phyloP scores from a whole-genome alignment of 2,113 vertebrate genomes.

The Colius striatus region DNA sequence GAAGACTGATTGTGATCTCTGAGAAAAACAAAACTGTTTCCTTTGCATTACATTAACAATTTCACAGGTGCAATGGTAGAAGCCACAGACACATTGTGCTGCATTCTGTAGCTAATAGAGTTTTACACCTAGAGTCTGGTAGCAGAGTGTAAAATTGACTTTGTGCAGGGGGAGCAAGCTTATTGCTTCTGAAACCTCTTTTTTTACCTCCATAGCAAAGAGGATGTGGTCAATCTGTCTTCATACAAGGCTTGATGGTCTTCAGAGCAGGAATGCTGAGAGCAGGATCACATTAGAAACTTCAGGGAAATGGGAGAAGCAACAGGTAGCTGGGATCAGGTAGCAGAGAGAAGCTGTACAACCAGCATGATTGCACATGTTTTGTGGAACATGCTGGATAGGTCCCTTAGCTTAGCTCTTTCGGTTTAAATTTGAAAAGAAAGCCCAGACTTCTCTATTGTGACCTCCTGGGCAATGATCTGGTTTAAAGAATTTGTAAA shows the following conservation, averaged over 20 bases:
- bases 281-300: not conserved
- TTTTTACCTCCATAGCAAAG: not conserved
- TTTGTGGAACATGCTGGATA: not conserved
- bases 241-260: not conserved
- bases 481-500: not conserved
- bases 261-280: not conserved
- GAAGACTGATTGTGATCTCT: not conserved
- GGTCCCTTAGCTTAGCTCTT: not conserved
- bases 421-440: not conserved
- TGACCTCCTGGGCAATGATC: not conserved
- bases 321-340: not conserved
- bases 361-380: not conserved
- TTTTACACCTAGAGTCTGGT: not conserved
- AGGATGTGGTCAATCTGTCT: not conserved
- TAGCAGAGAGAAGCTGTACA: not conserved
- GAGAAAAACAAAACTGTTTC: not conserved
- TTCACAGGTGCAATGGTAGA: not conserved
- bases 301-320: not conserved
- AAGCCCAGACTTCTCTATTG: not conserved
- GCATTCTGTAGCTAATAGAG: not conserved
- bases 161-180: not conserved
- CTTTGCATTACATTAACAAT: not conserved
- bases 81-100: rapidly evolving
- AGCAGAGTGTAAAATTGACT: not conserved
- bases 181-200: not conserved